These are phyloP conservation scores for Characodon lateralis DNA, from an alignment of 2,797 vertebrate genomes.

Conservation along the genomic window DNA sequence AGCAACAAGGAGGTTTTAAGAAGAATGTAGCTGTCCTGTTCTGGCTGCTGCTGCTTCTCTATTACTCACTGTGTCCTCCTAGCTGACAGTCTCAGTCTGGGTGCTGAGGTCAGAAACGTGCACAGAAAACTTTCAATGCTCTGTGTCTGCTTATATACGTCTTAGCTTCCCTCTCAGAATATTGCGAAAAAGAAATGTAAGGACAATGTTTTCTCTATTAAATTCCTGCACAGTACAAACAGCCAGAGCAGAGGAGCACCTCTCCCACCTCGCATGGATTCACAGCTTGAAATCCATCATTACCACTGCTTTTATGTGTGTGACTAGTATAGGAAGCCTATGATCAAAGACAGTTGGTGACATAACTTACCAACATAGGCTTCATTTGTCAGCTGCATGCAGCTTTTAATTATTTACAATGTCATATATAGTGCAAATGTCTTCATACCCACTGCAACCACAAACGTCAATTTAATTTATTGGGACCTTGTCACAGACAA, in stretches of 20 bases:
- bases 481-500: not conserved
- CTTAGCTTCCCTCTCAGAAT: conserved; percentile 17
- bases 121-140: conserved; percentile 48
- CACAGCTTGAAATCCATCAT: conserved; percentile 42
- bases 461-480: not conserved
- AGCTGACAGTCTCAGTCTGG: conserved; percentile 64
- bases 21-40: conserved; percentile 56
- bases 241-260: conserved; percentile 10
- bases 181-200: conserved; percentile 6
- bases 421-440: not conserved
- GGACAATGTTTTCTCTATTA: conserved; percentile 26
- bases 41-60: conserved; percentile 54
- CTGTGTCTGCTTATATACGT: conserved; percentile 40
- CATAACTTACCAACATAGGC: conserved; percentile 12
- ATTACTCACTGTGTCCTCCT: conserved; percentile 67
- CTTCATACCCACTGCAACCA: not conserved
- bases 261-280: not conserved
- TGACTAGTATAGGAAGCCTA: conserved; percentile 43
- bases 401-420: not conserved
- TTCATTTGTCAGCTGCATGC: conserved; percentile 4
- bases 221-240: conserved; percentile 19
- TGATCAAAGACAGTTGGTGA: conserved; percentile 33
- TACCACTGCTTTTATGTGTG: conserved; percentile 29
- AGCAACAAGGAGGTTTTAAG: conserved; percentile 39
- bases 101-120: conserved; percentile 66